Conservation (phyloP, 2,888 invertebrate genomes). For the Torymus texanus region DNA sequence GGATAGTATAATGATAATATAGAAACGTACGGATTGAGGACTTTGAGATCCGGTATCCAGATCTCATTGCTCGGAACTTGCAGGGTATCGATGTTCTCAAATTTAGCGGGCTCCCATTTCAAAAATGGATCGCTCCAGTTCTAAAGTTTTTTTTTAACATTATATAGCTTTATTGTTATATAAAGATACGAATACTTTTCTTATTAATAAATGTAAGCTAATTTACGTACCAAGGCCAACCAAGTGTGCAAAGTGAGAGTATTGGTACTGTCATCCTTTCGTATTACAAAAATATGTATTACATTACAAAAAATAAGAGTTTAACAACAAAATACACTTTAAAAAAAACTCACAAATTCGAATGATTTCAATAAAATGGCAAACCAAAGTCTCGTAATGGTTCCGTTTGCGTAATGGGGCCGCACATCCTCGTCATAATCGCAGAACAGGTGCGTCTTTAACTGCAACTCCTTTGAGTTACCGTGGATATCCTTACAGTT, state of each 20-base stretch:
- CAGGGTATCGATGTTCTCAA: constrained; percentile 79
- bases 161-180: not conserved
- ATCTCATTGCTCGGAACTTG: constrained; percentile 81
- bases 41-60: constrained; percentile 85
- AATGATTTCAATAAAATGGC: constrained; percentile 78
- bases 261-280: constrained; percentile 60
- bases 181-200: not conserved
- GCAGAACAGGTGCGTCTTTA: constrained; percentile 78
- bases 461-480: constrained; percentile 61
- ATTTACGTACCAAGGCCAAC: constrained; percentile 64
- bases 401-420: constrained; percentile 72
- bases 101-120: constrained; percentile 83
- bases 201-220: constrained; percentile 52
- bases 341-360: constrained; percentile 63
- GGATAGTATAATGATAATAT: not conserved
- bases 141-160: constrained; percentile 68
- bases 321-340: not conserved
- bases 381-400: constrained; percentile 76
- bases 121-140: constrained; percentile 83
- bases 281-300: constrained; percentile 33
- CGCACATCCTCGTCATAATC: constrained; percentile 73
- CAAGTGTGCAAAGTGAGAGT: constrained; percentile 73
- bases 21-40: constrained; percentile 80
- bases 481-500: constrained; percentile 61
- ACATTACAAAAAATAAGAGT: not conserved